Evolutionary conservation across 2,113 vertebrate genomes (phyloP), one percentile per base, ranked within the genome.

Genomic region (Limanda limanda): DNA sequence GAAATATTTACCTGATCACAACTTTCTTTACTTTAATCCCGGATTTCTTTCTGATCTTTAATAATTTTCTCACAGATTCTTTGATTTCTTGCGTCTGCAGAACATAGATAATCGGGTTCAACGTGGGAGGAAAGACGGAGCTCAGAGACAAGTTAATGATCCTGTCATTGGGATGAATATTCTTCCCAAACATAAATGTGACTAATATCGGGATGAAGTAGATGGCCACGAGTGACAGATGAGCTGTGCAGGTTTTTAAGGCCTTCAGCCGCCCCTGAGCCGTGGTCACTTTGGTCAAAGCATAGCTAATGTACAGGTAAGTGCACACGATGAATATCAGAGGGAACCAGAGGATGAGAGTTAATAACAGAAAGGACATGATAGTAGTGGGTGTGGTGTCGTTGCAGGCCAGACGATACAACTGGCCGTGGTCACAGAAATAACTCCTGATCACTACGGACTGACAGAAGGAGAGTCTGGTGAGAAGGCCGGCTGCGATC

Each of bases 121-220:
- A 71, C 81, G 81, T 74, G 4, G 89, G 83, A 52, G 87, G 87
- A n/a, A 81, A 74, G 18, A 87, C 40, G 0, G 76, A 81, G 10
- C 89, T 77, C 18, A 94, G 45, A 25, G 93, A 92, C 61, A 86
- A 54, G 59, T 90, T 93, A 27, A 94, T 78, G 56, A 94, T 92
- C 23, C 93, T 83, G 35, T 54, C 55, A 56, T 93, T 90, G 17
- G 80, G 74, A 5, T 85, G 23, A 24, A 90, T 35, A 35, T 87
- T 6, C 62, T 67, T 40, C 37, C 11, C 24, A 77, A 5, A 0
- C 56, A 78, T 11, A 68, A 82, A 89, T 12, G 74, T 79, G 15
- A 83, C 71, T 59, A 91, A 24, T 7, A 91, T 1, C 13, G 89
- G 86, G 3, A 86, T 15, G 45, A 84, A 92, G 65, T 86, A 92